A percentile compares a stretch with the other conserved stretches of the same genome.
Conservation (phyloP, 2,113 vertebrate species). For the Rhynchopsitta pachyrhyncha region DNA sequence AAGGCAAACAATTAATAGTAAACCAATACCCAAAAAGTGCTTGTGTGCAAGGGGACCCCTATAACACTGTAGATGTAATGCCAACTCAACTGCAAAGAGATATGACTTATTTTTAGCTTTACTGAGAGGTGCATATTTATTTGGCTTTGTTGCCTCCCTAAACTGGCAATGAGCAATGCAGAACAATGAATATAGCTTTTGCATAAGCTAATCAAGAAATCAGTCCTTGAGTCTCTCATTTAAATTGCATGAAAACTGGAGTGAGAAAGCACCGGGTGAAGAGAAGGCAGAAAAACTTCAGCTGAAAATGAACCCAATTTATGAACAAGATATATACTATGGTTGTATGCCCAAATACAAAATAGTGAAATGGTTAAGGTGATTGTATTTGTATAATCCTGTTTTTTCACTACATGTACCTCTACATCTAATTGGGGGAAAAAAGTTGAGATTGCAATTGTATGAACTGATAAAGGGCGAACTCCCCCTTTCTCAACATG, state of each 20-base stretch:
- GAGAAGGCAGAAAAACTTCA: neutral
- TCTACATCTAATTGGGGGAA: neutral
- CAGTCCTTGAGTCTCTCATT: neutral
- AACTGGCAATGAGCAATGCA: neutral
- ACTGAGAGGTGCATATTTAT: neutral
- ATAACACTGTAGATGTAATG: neutral
- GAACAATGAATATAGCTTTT: neutral
- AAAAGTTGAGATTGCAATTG: neutral
- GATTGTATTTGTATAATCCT: neutral
- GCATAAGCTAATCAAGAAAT: conserved; percentile 35
- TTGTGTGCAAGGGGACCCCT: neutral
- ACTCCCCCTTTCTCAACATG: neutral
- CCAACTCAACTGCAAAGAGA: neutral
- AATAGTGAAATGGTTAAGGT: neutral
- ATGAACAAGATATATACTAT: neutral
- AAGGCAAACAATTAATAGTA: neutral
- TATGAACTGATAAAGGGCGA: neutral
- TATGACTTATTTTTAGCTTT: neutral
- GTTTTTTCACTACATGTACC: neutral
- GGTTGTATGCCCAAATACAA: neutral
- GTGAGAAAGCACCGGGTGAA: neutral
- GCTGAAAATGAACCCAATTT: neutral
- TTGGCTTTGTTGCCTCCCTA: neutral
- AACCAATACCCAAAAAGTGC: neutral
- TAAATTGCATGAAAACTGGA: conserved; percentile 26